These are phyloP conservation scores for Aspidoscelis tigris DNA, from an alignment of 2,113 vertebrate genomes.

Conservation along the genomic window DNA sequence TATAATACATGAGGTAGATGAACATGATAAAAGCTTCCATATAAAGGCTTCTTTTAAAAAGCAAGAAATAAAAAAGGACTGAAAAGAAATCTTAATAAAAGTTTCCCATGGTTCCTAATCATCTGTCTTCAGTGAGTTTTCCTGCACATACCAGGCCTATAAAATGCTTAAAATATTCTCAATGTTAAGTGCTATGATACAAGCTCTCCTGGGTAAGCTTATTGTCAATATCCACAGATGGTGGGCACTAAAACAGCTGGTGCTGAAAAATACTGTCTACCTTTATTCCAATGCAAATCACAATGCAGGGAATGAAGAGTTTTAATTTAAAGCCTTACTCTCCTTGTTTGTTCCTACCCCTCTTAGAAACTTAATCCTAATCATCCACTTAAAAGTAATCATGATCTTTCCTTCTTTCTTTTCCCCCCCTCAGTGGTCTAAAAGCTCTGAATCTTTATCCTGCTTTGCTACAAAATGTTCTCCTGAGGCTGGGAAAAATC, in stretches of 20 bases:
- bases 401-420: background rate
- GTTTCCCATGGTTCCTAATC: background rate
- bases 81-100: background rate
- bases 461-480: background rate
- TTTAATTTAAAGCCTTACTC: background rate
- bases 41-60: background rate
- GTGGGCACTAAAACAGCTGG: background rate
- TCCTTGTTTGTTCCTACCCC: constrained; percentile 6
- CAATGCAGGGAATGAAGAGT: background rate
- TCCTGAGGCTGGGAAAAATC: background rate
- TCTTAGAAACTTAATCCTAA: background rate
- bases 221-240: background rate
- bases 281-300: background rate
- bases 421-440: fast-evolving
- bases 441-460: background rate
- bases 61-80: background rate
- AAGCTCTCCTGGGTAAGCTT: constrained; percentile 13
- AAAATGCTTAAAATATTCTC: constrained; percentile 32
- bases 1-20: background rate
- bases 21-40: background rate
- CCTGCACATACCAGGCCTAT: background rate
- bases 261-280: constrained; percentile 19
- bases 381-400: background rate
- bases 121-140: background rate
- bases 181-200: constrained; percentile 23